Evolutionary conservation across 2,888 invertebrate genomes (phyloP).

Genomic region (Conomelus anceps): DNA sequence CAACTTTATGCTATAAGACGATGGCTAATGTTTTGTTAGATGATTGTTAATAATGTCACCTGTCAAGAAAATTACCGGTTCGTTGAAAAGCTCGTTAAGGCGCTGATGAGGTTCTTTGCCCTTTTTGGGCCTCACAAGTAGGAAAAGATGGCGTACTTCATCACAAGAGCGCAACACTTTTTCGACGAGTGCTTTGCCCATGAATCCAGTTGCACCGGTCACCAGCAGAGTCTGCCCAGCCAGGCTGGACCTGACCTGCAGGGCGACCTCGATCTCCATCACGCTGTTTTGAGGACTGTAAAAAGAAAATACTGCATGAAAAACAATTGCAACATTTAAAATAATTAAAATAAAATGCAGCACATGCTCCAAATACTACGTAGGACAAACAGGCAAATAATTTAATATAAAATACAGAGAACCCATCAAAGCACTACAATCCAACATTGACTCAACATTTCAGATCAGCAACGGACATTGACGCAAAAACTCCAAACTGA

Average conservation of each 20-base stretch:
- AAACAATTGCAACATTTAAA: too few relatives aligned
- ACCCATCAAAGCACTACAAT: too few relatives aligned
- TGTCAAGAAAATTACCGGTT: slow-evolving; percentile 50
- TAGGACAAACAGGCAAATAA: too few relatives aligned
- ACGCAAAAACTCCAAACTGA: too few relatives aligned
- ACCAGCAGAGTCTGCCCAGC: slow-evolving; percentile 62
- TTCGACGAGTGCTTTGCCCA: slow-evolving; percentile 86
- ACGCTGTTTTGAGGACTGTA: not conserved
- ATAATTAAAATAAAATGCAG: too few relatives aligned
- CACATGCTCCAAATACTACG: too few relatives aligned
- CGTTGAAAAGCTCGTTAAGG: slow-evolving; percentile 70
- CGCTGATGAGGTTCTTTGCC: slow-evolving; percentile 67
- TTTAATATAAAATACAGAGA: too few relatives aligned
- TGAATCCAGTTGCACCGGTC: slow-evolving; percentile 90
- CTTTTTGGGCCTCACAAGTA: slow-evolving; percentile 78
- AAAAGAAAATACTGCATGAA: not conserved
- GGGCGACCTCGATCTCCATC: not conserved
- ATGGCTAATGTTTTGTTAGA: too few relatives aligned
- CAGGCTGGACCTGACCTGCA: not conserved
- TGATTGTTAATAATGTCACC: not conserved
- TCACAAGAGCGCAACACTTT: slow-evolving; percentile 73
- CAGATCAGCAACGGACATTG: too few relatives aligned
- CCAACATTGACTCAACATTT: too few relatives aligned
- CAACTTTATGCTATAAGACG: too few relatives aligned
- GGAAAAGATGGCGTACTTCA: slow-evolving; percentile 48